These are phyloP conservation scores for Herminia tarsipennalis DNA, from an alignment of 2,888 invertebrate genomes.

Conservation along the genomic window DNA sequence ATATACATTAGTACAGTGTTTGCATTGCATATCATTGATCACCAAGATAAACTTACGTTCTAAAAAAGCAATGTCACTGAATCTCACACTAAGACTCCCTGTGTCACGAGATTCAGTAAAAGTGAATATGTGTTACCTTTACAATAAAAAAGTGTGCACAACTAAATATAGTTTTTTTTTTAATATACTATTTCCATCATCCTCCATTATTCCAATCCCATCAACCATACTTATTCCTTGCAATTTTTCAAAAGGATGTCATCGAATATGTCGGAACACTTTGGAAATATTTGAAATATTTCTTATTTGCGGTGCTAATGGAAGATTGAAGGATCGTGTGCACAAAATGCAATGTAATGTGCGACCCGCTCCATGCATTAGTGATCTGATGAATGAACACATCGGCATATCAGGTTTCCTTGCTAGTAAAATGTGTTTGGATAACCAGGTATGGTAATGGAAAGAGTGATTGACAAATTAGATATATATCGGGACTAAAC, in stretches of 20 bases:
- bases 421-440: conserved; percentile 9
- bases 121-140: background rate
- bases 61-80: too few relatives aligned
- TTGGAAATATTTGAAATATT: conserved; percentile 8
- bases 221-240: too few relatives aligned
- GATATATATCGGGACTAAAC: too few relatives aligned
- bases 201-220: background rate
- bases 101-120: too few relatives aligned
- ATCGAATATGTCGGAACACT: background rate
- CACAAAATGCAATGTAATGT: conserved; percentile 35
- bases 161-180: background rate
- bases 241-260: background rate
- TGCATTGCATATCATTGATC: too few relatives aligned
- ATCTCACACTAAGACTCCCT: too few relatives aligned
- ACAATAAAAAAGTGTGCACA: too few relatives aligned
- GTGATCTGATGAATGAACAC: conserved; percentile 27
- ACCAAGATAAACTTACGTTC: too few relatives aligned
- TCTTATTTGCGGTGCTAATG: conserved; percentile 29
- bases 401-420: conserved; percentile 31
- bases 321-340: conserved; percentile 30
- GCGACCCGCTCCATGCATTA: conserved; percentile 30
- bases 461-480: too few relatives aligned
- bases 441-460: conserved; percentile 6
- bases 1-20: background rate
- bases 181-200: background rate